Evolutionary conservation across 1,140 invertebrate genomes (phyloP).

Genomic region (Apis laboriosa): DNA sequence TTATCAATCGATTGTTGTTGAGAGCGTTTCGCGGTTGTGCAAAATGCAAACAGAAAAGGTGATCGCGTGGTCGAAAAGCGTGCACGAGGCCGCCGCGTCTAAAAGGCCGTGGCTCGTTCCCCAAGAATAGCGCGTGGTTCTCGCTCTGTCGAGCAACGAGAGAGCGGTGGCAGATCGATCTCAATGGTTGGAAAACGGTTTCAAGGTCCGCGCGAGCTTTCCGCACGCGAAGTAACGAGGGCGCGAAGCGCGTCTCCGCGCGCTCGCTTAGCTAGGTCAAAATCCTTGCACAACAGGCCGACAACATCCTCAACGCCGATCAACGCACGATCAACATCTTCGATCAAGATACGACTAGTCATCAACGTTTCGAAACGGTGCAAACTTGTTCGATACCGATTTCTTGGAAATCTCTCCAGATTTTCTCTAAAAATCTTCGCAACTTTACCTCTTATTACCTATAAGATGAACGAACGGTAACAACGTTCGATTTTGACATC

Average conservation of each 20-base stretch:
- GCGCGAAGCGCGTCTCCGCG: slow-evolving; percentile 64
- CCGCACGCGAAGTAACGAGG: slow-evolving; percentile 64
- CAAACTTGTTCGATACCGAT: too few species aligned
- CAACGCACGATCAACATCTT: too few species aligned
- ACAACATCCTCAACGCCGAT: background rate
- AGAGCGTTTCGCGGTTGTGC: background rate
- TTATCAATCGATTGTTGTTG: too few species aligned
- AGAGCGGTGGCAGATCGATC: slow-evolving; percentile 60
- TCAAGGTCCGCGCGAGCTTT: slow-evolving; percentile 67
- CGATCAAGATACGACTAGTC: too few species aligned
- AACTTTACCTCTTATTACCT: too few species aligned
- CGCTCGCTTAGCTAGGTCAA: slow-evolving; percentile 44
- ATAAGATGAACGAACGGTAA: too few species aligned
- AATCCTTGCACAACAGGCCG: slow-evolving; percentile 54
- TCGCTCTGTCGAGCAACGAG: slow-evolving; percentile 64
- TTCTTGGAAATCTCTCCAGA: too few species aligned
- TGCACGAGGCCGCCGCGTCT: slow-evolving; percentile 20
- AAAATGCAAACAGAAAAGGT: background rate
- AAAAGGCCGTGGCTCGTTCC: slow-evolving; percentile 41
- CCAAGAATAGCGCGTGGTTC: slow-evolving; percentile 53
- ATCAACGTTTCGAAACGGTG: too few species aligned
- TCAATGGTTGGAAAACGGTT: slow-evolving; percentile 65
- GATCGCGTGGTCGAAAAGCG: slow-evolving; percentile 25
- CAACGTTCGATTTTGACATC: background rate
- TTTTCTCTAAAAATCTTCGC: too few species aligned